These are phyloP conservation scores for Neomorphus geoffroyi DNA, from an alignment of 2,797 vertebrate genomes.

Conservation along the genomic window DNA sequence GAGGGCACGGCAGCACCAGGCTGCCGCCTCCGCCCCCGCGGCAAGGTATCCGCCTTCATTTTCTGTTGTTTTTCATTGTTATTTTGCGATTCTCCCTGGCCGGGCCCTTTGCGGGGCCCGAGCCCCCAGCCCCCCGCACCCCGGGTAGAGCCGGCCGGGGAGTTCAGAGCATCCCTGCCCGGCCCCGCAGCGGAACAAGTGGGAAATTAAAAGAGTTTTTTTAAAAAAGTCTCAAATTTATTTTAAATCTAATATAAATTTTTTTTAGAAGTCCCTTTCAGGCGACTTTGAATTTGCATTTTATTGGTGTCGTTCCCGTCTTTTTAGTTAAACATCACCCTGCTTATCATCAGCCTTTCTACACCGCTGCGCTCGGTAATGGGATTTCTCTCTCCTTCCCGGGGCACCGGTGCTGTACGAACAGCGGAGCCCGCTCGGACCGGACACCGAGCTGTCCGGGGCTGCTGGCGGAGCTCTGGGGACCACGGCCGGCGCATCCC, in stretches of 20 bases:
- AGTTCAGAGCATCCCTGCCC: neutral
- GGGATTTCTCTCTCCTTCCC: neutral
- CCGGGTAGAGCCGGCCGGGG: neutral
- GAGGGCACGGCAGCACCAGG: neutral
- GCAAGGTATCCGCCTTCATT: no score
- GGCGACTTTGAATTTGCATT: neutral
- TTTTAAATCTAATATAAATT: neutral
- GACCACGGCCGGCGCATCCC: neutral
- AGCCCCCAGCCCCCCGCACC: neutral
- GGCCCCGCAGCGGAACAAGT: neutral
- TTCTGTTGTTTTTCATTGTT: rapidly evolving
- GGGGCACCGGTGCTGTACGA: neutral
- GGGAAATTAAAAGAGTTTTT: neutral
- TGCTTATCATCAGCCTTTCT: neutral
- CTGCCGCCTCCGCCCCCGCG: no score
- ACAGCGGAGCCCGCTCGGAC: neutral
- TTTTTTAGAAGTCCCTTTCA: neutral
- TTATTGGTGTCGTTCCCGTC: neutral
- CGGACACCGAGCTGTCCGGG: neutral
- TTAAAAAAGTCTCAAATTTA: neutral
- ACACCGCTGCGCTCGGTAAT: neutral
- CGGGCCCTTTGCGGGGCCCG: neutral
- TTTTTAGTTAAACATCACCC: neutral
- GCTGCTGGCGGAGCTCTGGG: neutral
- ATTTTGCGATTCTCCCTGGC: neutral